A percentile compares a stretch with the other conserved stretches of the same genome.
These are phyloP conservation scores for Meandrusa payeni DNA, from an alignment of 2,888 invertebrate genomes.

Conservation along the genomic window DNA sequence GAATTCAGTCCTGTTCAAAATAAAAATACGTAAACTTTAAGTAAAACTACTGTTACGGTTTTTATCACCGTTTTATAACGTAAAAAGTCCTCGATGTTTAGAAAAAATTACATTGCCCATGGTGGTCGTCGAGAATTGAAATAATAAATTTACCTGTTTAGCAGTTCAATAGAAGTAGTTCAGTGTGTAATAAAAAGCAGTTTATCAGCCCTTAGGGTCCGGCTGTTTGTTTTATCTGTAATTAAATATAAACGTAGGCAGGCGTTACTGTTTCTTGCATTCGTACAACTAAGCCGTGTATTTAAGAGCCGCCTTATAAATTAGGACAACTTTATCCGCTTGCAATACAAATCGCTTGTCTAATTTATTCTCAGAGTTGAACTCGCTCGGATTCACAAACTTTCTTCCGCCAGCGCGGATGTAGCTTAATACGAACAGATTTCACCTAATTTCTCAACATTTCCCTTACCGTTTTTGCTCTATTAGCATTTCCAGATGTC, in stretches of 20 bases:
- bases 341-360: slow-evolving; percentile 58
- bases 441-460: slow-evolving; percentile 22
- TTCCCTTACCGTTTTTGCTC: slow-evolving; percentile 1
- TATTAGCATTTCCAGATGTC: background rate
- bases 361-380: slow-evolving; percentile 60
- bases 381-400: slow-evolving; percentile 47
- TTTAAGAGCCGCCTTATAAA: slow-evolving; percentile 47
- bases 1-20: too few relatives aligned
- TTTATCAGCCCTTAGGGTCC: too few relatives aligned
- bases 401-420: slow-evolving; percentile 38
- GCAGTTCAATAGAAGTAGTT: too few relatives aligned
- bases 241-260: background rate
- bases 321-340: slow-evolving; percentile 63
- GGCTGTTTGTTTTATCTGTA: too few relatives aligned
- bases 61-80: too few relatives aligned
- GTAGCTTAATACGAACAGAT: slow-evolving; percentile 30
- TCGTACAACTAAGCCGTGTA: slow-evolving; percentile 10
- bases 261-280: slow-evolving; percentile 9
- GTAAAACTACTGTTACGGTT: too few relatives aligned
- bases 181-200: too few relatives aligned
- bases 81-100: too few relatives aligned
- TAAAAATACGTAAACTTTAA: too few relatives aligned
- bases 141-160: too few relatives aligned
- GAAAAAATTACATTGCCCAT: too few relatives aligned
- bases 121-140: too few relatives aligned